Conservation (phyloP, 2,113 vertebrate genomes). For the Microcebus lehilahytsara region DNA sequence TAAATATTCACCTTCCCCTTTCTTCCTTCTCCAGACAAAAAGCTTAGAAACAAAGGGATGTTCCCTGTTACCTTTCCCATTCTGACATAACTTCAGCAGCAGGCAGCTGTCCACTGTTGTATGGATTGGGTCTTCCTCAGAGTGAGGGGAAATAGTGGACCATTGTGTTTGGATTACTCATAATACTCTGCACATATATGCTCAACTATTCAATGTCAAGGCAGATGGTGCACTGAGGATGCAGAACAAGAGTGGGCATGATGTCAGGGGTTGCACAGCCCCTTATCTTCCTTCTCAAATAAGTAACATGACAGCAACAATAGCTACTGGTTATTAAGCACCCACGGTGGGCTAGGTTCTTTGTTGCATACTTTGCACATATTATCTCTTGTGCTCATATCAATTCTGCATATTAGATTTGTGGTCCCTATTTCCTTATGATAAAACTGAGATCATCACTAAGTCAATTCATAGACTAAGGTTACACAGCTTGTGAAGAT, state of each 20-base stretch:
- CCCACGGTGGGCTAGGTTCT: neutral
- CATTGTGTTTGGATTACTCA: neutral
- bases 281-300: neutral
- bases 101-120: neutral
- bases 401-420: neutral
- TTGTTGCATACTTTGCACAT: neutral
- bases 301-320: neutral
- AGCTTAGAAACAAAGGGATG: neutral
- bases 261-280: neutral
- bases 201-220: neutral
- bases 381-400: neutral
- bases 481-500: neutral
- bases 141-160: neutral
- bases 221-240: neutral
- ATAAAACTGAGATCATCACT: neutral
- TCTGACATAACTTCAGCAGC: neutral
- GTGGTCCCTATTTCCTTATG: neutral
- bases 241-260: neutral
- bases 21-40: neutral
- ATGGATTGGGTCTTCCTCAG: neutral
- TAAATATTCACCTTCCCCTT: neutral
- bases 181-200: neutral
- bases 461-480: neutral
- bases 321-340: neutral
- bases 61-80: neutral